phyloP scores from a whole-genome alignment of 2,888 invertebrate genomes.

The Calameuta idolon region DNA sequence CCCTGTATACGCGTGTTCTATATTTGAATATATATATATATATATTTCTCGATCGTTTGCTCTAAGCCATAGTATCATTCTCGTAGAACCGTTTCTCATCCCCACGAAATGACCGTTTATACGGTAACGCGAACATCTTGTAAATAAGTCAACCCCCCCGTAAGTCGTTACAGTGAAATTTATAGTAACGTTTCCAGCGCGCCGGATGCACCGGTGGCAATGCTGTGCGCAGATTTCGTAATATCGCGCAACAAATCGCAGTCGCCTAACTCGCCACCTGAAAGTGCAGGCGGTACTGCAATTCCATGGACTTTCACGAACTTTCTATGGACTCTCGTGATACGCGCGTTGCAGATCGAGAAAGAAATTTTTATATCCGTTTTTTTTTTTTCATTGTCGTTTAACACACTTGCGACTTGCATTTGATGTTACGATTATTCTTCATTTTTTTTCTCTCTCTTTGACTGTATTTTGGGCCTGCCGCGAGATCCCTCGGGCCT shows the following conservation, averaged over 20 bases:
- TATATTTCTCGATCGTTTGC: background rate
- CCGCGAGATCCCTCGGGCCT: background rate
- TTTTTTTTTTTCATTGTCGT: background rate
- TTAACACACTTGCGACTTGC: background rate
- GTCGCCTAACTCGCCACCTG: background rate
- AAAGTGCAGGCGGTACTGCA: background rate
- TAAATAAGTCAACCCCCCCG: background rate
- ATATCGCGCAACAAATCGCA: background rate
- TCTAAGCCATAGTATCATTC: background rate
- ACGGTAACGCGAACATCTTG: background rate
- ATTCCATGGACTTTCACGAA: conserved; percentile 36
- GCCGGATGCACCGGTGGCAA: background rate
- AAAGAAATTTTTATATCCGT: background rate
- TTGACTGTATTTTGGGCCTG: background rate
- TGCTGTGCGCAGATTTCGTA: background rate
- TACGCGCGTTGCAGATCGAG: background rate
- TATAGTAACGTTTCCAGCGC: background rate
- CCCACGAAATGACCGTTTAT: no score
- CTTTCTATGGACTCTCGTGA: conserved; percentile 28
- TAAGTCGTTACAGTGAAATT: background rate
- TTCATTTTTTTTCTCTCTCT: background rate
- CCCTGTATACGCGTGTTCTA: background rate
- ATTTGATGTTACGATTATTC: background rate
- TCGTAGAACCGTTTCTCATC: background rate
- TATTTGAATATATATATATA: no score